Evolutionary conservation across 1,140 invertebrate species (phyloP).

Genomic region (Paraescarpia echinospica): DNA sequence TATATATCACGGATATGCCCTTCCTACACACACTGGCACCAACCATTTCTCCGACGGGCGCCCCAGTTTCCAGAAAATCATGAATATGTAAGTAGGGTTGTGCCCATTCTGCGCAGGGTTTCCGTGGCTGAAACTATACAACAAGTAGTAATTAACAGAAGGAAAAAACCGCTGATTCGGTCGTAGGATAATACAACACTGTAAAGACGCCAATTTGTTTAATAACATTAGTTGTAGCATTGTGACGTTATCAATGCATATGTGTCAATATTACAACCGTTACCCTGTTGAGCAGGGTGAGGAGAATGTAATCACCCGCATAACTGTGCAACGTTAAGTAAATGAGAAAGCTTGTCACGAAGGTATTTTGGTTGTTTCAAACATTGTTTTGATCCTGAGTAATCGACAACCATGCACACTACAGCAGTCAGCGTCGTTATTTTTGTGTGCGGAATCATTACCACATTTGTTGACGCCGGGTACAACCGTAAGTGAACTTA

Average conservation of each 20-base stretch:
- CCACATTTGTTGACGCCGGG: neutral
- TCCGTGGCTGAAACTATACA: neutral
- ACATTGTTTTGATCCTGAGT: neutral
- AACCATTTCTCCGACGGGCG: too few relatives aligned
- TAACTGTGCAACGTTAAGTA: neutral
- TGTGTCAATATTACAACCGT: neutral
- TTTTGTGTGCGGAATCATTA: neutral
- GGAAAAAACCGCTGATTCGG: neutral
- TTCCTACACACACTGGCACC: neutral
- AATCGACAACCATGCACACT: neutral
- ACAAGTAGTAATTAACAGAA: neutral
- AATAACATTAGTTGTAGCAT: neutral
- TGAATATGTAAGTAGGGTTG: neutral
- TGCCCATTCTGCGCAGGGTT: neutral
- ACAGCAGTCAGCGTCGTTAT: neutral
- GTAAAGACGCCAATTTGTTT: neutral
- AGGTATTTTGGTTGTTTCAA: neutral
- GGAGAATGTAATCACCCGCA: neutral
- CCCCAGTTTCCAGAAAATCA: neutral
- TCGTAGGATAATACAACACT: neutral
- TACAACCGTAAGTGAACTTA: neutral
- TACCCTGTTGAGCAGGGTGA: neutral
- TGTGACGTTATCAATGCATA: neutral
- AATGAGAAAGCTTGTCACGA: neutral
- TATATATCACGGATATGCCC: too few relatives aligned